phyloP scores from a whole-genome alignment of 1,140 invertebrate genomes.

The Drosophila lini region DNA sequence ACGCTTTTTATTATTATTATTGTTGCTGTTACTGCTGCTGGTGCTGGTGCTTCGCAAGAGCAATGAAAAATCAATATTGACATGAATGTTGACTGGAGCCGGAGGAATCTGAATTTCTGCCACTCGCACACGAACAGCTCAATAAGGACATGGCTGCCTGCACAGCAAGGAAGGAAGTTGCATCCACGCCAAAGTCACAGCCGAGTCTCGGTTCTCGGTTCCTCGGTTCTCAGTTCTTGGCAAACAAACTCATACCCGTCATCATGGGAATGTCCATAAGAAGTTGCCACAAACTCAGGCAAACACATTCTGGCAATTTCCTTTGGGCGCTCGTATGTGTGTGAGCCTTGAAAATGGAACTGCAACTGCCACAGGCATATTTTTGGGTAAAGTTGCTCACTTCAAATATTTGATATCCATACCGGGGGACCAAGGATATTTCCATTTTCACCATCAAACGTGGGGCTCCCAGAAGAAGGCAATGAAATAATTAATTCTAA shows the following conservation, averaged over 20 bases:
- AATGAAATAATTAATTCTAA: background rate
- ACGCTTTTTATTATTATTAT: conserved; percentile 81
- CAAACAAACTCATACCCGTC: conserved; percentile 46
- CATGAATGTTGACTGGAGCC: conserved; percentile 66
- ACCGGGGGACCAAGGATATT: background rate
- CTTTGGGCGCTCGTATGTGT: conserved; percentile 6
- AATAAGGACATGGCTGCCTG: conserved; percentile 41
- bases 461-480: conserved; percentile 9
- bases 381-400: conserved; percentile 11
- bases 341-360: conserved; percentile 27
- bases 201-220: conserved; percentile 14
- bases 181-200: conserved; percentile 43
- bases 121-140: conserved; percentile 45
- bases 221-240: conserved; percentile 4
- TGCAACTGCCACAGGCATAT: conserved; percentile 38
- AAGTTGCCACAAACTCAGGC: conserved; percentile 14
- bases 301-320: conserved; percentile 23
- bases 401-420: conserved; percentile 7
- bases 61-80: conserved; percentile 82
- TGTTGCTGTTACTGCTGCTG: conserved; percentile 47
- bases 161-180: conserved; percentile 25
- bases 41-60: conserved; percentile 27
- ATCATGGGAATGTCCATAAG: conserved; percentile 57
- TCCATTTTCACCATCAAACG: background rate
- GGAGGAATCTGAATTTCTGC: conserved; percentile 52